Base-by-base conservation (phyloP, 2,888 invertebrate genomes). In the Harmothoe impar region DNA sequence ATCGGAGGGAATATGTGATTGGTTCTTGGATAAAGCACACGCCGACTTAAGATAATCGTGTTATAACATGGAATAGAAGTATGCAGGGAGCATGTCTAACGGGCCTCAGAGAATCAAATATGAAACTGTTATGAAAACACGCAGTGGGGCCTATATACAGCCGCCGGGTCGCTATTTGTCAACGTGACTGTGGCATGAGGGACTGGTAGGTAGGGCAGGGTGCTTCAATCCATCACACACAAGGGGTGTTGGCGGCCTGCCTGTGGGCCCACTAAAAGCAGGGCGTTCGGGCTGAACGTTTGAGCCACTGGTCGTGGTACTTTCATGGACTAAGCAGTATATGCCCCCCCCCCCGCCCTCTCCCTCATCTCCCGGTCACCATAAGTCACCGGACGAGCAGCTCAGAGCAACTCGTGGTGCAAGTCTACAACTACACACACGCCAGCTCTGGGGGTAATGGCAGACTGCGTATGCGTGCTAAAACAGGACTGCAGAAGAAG, bases 91-190 rank as follows among this genome's bases (percentile, higher is more conserved):
- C 3, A 10, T 43, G 43, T 43, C 5, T 43, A 43, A 43, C 10
- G 43, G 43, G 43, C 43, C n/a, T 3, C 43, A 43, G 7, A 29
- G 29, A 72, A 72, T 72, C 72, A 72, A 72, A 72, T 29, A 72
- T n/a, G 31, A 72, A 72, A 15, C 72, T 72, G 72, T 72, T 72
- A 72, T 72, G 72, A 72, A 72, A 72, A 29, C 72, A 72, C 72
- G n/a, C 0, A 72, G 29, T 72, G 29, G 12, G 62, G n/a, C 29
- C 29, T 72, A 3, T n/a, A 20, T 43, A 62, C 62, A 25, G 72
- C 72, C 29, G 29, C 5, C 29, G 25, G 72, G 25, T 25, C 5
- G 72, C 72, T 62, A 29, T 72, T 72, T 72, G 72, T 72, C 72
- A 72, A 72, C 43, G 72, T 72, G 72, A 29, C 72, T 25, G 20